Evolutionary conservation across 2,113 vertebrate species (phyloP).

Genomic region (Cyanoderma ruficeps): DNA sequence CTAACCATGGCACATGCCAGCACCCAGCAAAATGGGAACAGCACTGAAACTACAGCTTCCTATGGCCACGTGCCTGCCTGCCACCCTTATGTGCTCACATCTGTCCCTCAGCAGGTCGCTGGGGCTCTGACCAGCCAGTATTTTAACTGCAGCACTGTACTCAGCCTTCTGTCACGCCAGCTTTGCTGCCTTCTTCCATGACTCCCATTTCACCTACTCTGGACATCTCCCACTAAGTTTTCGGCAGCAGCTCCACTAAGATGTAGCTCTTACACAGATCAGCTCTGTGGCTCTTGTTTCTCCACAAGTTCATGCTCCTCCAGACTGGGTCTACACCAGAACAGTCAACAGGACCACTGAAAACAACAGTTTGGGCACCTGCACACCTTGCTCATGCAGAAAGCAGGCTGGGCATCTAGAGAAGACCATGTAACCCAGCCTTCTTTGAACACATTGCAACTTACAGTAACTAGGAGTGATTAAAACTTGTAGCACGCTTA

Average conservation of each 20-base stretch:
- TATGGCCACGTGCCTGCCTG: rapidly evolving
- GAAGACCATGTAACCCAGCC: not conserved
- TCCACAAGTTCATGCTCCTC: not conserved
- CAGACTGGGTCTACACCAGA: not conserved
- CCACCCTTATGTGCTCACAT: rapidly evolving
- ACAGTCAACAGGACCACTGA: rapidly evolving
- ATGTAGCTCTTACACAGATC: not conserved
- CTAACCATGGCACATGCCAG: rapidly evolving
- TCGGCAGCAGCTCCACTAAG: not conserved
- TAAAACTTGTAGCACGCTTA: not conserved
- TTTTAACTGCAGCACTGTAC: not conserved
- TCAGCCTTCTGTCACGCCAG: rapidly evolving
- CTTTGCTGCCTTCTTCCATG: rapidly evolving
- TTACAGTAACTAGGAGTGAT: not conserved
- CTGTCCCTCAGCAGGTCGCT: not conserved
- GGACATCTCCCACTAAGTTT: not conserved
- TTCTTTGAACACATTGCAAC: not conserved
- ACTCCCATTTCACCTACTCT: not conserved
- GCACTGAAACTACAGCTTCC: not conserved
- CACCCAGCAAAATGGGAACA: rapidly evolving
- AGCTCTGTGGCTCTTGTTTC: rapidly evolving
- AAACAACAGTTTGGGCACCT: not conserved
- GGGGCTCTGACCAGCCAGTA: not conserved
- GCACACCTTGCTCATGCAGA: not conserved
- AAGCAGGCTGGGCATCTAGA: not conserved